Percentiles rank a stretch among this genome's conserved stretches.
Conservation (phyloP, 2,113 vertebrate genomes). For the Typhlomys cinereus region DNA sequence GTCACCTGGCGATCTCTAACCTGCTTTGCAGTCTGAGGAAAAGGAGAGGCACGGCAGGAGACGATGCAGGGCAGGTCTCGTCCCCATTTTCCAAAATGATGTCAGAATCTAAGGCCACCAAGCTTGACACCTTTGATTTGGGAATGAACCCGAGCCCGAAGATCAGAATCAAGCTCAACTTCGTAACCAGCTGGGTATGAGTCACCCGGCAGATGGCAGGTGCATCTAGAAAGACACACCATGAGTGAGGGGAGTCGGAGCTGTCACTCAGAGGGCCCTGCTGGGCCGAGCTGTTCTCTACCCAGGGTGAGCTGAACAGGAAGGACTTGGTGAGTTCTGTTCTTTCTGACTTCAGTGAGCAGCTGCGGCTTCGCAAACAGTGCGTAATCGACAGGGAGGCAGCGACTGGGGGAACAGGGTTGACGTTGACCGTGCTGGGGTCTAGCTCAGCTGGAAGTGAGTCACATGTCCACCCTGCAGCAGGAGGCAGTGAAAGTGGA, state of each 20-base stretch:
- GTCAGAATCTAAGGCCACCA: constrained; percentile 46
- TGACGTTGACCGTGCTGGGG: not conserved
- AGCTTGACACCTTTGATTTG: constrained; percentile 59
- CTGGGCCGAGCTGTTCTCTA: not conserved
- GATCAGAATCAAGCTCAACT: constrained; percentile 15
- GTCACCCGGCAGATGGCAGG: constrained; percentile 59
- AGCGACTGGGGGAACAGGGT: not conserved
- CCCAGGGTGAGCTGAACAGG: not conserved
- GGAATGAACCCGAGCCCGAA: constrained; percentile 54
- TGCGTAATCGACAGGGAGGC: not conserved
- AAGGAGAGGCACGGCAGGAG: not conserved
- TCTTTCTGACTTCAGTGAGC: not conserved
- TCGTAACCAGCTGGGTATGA: constrained; percentile 20
- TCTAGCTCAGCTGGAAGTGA: not conserved
- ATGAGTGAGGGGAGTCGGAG: not conserved
- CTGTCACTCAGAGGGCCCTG: not conserved
- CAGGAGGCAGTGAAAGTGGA: accelerated
- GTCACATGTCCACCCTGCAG: not conserved
- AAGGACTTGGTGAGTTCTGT: not conserved
- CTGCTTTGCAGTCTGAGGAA: not conserved
- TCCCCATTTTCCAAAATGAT: constrained; percentile 35
- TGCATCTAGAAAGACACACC: constrained; percentile 7
- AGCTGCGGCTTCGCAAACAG: not conserved
- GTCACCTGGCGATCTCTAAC: not conserved
- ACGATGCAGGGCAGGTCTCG: not conserved